Evolutionary conservation across 2,113 vertebrate genomes (phyloP).

Genomic region (Eurystomus gularis): DNA sequence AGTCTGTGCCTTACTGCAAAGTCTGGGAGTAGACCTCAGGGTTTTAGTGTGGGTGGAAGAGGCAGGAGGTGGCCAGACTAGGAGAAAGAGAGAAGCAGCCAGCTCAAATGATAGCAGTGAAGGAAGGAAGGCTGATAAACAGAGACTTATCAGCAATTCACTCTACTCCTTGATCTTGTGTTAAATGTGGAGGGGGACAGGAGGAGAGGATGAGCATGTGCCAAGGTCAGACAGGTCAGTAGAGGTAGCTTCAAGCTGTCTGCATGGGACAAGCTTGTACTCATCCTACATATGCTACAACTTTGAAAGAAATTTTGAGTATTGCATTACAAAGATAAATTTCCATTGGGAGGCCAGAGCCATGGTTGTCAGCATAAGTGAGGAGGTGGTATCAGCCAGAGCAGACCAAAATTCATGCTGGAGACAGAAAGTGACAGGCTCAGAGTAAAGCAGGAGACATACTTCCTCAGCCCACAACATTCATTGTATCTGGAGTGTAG

Average conservation of each 20-base stretch:
- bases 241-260: not conserved
- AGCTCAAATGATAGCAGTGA: not conserved
- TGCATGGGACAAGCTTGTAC: rapidly evolving
- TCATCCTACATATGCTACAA: not conserved
- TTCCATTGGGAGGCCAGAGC: not conserved
- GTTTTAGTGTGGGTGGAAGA: not conserved
- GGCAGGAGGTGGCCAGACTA: not conserved
- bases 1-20: rapidly evolving
- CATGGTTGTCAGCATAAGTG: rapidly evolving
- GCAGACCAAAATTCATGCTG: rapidly evolving
- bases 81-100: not conserved
- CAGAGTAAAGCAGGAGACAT: not conserved
- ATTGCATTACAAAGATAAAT: not conserved
- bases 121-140: not conserved
- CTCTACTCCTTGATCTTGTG: not conserved
- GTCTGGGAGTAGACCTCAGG: not conserved
- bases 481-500: not conserved
- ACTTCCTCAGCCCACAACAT: not conserved
- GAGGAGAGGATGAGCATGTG: not conserved
- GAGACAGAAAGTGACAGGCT: not conserved
- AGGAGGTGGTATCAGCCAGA: not conserved
- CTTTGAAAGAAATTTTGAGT: not conserved
- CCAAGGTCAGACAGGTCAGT: no score
- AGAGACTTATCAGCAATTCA: not conserved
- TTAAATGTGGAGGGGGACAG: not conserved